Conservation (phyloP, 2,113 vertebrate genomes). For the Trogon melanurus region DNA sequence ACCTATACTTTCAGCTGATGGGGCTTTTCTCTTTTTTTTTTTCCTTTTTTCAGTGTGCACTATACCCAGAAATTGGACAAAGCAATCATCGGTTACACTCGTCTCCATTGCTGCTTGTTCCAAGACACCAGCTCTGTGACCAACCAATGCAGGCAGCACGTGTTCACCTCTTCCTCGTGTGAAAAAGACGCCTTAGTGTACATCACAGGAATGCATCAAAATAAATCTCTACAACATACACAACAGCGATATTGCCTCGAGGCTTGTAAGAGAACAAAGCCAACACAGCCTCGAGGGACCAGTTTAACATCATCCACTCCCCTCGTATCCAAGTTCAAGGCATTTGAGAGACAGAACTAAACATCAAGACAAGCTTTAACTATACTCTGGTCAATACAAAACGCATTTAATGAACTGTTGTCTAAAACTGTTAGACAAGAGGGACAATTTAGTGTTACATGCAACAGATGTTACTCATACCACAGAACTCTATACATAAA, state of each 20-base stretch:
- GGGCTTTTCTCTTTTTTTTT: background rate
- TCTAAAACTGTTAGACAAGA: constrained; percentile 57
- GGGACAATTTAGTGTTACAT: constrained; percentile 67
- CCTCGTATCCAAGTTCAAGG: constrained; percentile 52
- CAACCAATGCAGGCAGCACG: constrained; percentile 26
- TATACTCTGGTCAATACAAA: constrained; percentile 69
- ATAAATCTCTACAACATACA: constrained; percentile 11
- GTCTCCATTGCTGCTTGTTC: constrained; percentile 16
- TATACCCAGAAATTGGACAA: background rate
- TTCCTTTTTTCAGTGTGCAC: background rate
- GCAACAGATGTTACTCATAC: constrained; percentile 54
- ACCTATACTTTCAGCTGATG: constrained; percentile 53
- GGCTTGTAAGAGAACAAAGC: constrained; percentile 34
- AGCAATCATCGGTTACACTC: background rate
- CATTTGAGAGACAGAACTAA: constrained; percentile 65
- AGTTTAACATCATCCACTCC: constrained; percentile 20
- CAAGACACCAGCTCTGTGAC: background rate
- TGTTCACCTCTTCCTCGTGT: constrained; percentile 36
- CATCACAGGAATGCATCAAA: constrained; percentile 57
- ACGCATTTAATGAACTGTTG: constrained; percentile 45
- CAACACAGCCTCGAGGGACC: constrained; percentile 26
- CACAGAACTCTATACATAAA: constrained; percentile 59
- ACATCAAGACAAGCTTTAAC: constrained; percentile 82
- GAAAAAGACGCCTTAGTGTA: constrained; percentile 23
- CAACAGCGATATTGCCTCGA: constrained; percentile 41